These are phyloP conservation scores for Nannobrachium achirus DNA, from an alignment of 2,113 vertebrate genomes.

Conservation along the genomic window DNA sequence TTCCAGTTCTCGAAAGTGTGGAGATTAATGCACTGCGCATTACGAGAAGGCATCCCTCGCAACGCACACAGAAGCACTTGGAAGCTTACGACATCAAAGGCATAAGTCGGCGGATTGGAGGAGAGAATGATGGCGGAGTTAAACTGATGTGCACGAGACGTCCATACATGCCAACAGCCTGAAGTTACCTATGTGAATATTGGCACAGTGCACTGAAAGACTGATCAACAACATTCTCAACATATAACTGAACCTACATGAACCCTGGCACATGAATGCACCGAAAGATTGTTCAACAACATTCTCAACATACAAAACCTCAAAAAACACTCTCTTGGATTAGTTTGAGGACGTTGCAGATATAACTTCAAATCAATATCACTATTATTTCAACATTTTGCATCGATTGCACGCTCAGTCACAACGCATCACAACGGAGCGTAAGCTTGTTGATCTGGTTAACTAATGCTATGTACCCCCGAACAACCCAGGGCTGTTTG, in stretches of 20 bases:
- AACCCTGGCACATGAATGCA: no score
- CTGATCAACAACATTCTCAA: neutral
- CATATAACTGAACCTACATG: neutral
- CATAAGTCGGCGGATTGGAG: slow-evolving; percentile 13
- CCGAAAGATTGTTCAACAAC: no score
- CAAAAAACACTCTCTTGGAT: no score
- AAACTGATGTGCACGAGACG: slow-evolving; percentile 7
- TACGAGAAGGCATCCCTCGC: slow-evolving; percentile 9
- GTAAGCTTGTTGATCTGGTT: no score
- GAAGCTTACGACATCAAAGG: slow-evolving; percentile 39
- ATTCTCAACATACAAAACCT: no score
- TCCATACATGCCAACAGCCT: no score
- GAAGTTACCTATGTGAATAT: neutral
- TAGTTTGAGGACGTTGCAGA: no score
- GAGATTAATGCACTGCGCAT: slow-evolving; percentile 8
- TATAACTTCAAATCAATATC: no score
- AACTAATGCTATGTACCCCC: neutral
- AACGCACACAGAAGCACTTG: slow-evolving; percentile 13
- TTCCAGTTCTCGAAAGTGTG: slow-evolving; percentile 21
- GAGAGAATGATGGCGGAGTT: slow-evolving; percentile 22
- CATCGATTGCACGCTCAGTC: no score
- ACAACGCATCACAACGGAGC: no score
- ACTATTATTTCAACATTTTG: no score
- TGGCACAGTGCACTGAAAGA: neutral
- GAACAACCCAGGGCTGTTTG: slow-evolving; percentile 27